A percentile compares a stretch with the other conserved stretches of the same genome.
Evolutionary conservation across 2,797 vertebrate species (phyloP).

Genomic region (Mormyrus hasselquistii): DNA sequence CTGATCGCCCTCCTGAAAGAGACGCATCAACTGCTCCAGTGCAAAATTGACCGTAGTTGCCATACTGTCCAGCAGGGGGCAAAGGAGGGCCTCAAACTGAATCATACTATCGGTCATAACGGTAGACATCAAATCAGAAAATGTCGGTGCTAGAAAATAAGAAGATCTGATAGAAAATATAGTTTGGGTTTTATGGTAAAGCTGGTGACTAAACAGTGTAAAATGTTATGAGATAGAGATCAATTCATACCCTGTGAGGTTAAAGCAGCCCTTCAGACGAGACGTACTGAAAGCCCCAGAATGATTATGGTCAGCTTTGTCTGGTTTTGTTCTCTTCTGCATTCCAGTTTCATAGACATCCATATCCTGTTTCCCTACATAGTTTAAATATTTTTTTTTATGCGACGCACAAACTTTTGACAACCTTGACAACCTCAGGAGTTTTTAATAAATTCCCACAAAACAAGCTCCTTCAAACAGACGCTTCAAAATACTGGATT

Average conservation of each 20-base stretch:
- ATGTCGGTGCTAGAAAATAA: neutral
- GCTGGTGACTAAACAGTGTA: neutral
- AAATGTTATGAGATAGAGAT: neutral
- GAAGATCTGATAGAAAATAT: neutral
- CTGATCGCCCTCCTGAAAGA: neutral
- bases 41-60: neutral
- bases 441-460: neutral
- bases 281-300: neutral
- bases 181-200: neutral
- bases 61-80: neutral
- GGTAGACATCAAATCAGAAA: neutral
- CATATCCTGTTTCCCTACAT: neutral
- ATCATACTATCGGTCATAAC: neutral
- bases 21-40: neutral
- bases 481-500: neutral
- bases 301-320: neutral
- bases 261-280: neutral
- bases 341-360: neutral
- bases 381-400: neutral
- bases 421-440: neutral
- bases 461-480: neutral
- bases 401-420: neutral
- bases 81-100: neutral
- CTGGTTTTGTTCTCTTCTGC: neutral
- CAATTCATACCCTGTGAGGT: neutral